phyloP scores from a whole-genome alignment of 2,113 vertebrate genomes.

The Crotophaga sulcirostris region DNA sequence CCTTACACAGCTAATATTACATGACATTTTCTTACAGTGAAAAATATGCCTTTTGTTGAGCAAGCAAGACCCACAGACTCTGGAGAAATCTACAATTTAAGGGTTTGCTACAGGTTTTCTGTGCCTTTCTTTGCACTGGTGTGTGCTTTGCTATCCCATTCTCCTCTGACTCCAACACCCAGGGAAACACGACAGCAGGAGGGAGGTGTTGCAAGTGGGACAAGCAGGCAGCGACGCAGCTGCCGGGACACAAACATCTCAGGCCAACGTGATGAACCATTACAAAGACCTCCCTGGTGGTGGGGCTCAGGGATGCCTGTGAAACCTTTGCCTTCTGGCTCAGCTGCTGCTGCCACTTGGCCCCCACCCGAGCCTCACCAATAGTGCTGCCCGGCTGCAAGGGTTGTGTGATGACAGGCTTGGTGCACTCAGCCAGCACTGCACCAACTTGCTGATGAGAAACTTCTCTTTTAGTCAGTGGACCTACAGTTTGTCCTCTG shows the following conservation, averaged over 20 bases:
- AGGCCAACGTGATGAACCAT: accelerated
- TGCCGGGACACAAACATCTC: not conserved
- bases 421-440: accelerated
- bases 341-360: not conserved
- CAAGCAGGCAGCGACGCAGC: accelerated
- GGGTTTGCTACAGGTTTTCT: not conserved
- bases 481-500: not conserved
- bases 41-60: not conserved
- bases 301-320: not conserved
- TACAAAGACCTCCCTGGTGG: not conserved
- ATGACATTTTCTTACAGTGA: not conserved
- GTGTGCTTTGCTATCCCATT: not conserved
- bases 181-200: not conserved
- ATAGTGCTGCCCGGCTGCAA: accelerated
- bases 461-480: not conserved
- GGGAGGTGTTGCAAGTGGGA: not conserved
- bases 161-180: not conserved
- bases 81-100: not conserved
- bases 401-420: not conserved
- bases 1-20: accelerated
- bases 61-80: not conserved
- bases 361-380: accelerated
- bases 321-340: not conserved
- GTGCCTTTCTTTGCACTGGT: not conserved
- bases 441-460: accelerated